Percentiles rank a stretch among this genome's conserved stretches.
Evolutionary conservation across 2,888 invertebrate genomes (phyloP).

Genomic region (Hemistola chrysoprasaria): DNA sequence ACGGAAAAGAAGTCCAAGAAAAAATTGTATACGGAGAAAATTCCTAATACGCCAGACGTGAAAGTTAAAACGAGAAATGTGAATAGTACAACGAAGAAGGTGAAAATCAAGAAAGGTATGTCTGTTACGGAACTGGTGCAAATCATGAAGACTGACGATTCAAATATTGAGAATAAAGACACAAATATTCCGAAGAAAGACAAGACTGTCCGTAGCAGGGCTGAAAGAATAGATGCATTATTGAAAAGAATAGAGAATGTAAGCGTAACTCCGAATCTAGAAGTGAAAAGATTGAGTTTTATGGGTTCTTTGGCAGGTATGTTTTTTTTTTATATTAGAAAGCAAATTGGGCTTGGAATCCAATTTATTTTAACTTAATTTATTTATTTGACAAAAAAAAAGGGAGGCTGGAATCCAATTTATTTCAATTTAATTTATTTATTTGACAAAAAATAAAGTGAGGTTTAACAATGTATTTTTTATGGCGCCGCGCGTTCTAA

Average conservation of each 20-base stretch:
- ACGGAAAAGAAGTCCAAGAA: conserved; percentile 61
- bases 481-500: no score
- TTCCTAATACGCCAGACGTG: conserved; percentile 59
- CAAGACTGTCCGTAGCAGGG: background rate
- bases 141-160: conserved; percentile 47
- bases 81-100: conserved; percentile 58
- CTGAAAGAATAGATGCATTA: conserved; percentile 41
- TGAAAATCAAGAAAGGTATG: conserved; percentile 49
- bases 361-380: no score
- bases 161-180: no score
- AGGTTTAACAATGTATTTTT: no score
- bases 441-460: no score
- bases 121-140: conserved; percentile 66
- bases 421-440: no score
- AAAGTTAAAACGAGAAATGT: conserved; percentile 45
- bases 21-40: conserved; percentile 59
- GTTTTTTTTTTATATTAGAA: background rate
- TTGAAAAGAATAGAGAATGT: conserved; percentile 48
- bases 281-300: conserved; percentile 65
- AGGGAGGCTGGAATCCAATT: no score
- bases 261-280: conserved; percentile 38
- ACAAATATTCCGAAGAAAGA: no score
- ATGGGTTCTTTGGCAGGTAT: conserved; percentile 81
- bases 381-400: no score
- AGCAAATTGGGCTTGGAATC: no score